A percentile compares a stretch with the other conserved stretches of the same genome.
phyloP scores from a whole-genome alignment of 2,113 vertebrate genomes.

The Tragelaphus strepsiceros region DNA sequence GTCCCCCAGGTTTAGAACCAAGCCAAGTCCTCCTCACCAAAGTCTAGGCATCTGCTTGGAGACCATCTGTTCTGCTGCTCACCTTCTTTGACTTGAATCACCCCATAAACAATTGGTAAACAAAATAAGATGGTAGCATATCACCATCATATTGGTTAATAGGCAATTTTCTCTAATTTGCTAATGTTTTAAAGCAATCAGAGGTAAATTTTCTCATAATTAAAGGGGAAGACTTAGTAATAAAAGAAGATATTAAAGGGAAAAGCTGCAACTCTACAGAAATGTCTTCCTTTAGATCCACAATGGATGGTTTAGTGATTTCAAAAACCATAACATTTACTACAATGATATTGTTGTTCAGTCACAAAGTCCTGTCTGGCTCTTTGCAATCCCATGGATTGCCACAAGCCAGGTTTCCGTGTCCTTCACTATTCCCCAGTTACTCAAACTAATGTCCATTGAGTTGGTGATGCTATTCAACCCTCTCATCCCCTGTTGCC shows the following conservation, averaged over 20 bases:
- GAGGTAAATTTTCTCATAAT: not conserved
- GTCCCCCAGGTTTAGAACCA: not conserved
- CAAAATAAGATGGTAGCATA: not conserved
- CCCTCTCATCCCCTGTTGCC: not conserved
- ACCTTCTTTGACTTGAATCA: not conserved
- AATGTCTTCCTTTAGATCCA: not conserved
- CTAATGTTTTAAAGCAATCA: constrained; percentile 7
- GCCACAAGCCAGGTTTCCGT: not conserved
- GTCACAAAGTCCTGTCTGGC: not conserved
- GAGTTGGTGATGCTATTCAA: not conserved
- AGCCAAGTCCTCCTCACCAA: not conserved
- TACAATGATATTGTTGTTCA: not conserved
- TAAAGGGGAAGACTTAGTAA: not conserved
- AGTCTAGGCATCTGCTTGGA: not conserved
- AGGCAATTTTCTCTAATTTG: not conserved
- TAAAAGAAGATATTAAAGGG: not conserved
- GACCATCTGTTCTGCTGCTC: not conserved
- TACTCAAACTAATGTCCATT: not conserved
- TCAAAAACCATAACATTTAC: not conserved
- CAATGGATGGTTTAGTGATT: not conserved
- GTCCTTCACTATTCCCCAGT: not conserved
- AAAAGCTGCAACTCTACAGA: not conserved
- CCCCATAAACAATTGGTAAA: not conserved
- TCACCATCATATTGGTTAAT: not conserved
- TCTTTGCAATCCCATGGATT: not conserved